These are phyloP conservation scores for Cyanoliseus patagonus DNA, from an alignment of 2,113 vertebrate genomes.

Conservation along the genomic window DNA sequence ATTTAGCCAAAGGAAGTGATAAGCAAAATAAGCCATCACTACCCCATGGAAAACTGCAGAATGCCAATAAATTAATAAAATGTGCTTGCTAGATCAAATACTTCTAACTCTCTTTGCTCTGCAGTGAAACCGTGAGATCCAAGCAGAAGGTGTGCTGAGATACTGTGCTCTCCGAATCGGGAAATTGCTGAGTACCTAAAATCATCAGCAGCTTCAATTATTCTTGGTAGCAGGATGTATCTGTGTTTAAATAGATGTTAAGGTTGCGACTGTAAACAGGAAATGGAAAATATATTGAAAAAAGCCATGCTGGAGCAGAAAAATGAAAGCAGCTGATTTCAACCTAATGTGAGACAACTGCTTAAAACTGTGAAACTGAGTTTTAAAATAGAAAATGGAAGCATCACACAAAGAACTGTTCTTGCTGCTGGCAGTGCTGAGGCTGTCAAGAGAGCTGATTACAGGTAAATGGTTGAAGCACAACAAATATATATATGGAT, in stretches of 20 bases:
- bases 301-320: not conserved
- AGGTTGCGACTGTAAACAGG: not conserved
- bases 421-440: not conserved
- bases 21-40: not conserved
- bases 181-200: slow-evolving; percentile 26
- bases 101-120: not conserved
- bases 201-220: not conserved
- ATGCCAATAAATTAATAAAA: slow-evolving; percentile 28
- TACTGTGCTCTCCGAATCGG: not conserved
- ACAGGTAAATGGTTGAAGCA: not conserved
- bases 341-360: not conserved
- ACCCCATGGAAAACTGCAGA: slow-evolving; percentile 17
- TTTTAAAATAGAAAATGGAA: not conserved
- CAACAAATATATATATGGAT: not conserved
- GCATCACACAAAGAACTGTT: not conserved
- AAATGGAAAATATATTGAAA: not conserved
- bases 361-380: not conserved
- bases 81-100: slow-evolving; percentile 12
- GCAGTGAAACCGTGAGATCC: not conserved
- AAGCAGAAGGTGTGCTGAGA: slow-evolving; percentile 40
- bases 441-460: not conserved
- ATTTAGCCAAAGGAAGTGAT: slow-evolving; percentile 9
- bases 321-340: not conserved
- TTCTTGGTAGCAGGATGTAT: not conserved
- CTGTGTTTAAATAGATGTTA: not conserved